Evolutionary conservation across 2,113 vertebrate species (phyloP).

Genomic region (Isurus oxyrinchus): DNA sequence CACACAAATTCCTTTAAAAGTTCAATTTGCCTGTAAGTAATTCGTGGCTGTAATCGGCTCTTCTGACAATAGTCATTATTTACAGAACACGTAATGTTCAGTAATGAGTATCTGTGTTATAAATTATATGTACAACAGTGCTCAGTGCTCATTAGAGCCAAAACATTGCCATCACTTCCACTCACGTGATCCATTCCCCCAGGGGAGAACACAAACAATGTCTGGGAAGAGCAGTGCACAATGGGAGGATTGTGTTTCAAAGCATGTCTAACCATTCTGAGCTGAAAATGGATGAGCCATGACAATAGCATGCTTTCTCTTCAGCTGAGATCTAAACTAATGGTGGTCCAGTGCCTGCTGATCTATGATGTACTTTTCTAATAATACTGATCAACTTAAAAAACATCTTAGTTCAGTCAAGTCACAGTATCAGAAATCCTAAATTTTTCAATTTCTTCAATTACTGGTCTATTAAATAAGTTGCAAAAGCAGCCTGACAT

Average conservation of each 20-base stretch:
- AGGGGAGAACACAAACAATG: neutral
- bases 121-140: neutral
- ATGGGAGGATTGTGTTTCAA: conserved; percentile 11
- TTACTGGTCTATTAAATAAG: neutral
- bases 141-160: neutral
- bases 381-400: neutral
- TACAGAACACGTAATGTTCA: neutral
- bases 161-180: neutral
- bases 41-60: no score
- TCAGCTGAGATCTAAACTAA: neutral
- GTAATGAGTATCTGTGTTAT: neutral
- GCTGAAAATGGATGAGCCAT: neutral
- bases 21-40: no score
- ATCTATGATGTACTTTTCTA: neutral
- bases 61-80: no score
- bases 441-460: neutral
- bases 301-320: neutral
- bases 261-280: neutral
- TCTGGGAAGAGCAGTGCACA: neutral
- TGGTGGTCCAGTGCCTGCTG: neutral
- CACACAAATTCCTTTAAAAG: no score
- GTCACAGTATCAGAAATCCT: no score
- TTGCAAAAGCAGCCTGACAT: neutral
- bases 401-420: neutral
- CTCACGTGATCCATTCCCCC: neutral